Conservation (phyloP, 2,113 vertebrate species). For the Gadus chalcogrammus region DNA sequence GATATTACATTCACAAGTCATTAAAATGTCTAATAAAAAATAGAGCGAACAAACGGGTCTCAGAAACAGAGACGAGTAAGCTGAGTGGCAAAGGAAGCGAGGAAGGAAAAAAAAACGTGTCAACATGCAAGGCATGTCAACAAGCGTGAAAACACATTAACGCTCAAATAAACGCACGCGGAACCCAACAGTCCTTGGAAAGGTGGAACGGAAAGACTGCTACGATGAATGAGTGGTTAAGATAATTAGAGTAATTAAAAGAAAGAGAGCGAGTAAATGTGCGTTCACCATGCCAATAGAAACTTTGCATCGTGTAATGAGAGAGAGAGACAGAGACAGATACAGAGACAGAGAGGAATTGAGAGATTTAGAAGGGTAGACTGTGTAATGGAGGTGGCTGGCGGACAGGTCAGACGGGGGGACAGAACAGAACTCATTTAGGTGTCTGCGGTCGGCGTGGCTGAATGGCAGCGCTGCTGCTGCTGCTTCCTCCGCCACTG, state of each 20-base stretch:
- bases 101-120: conserved; percentile 7
- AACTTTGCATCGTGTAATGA: too few species aligned
- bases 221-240: conserved; percentile 5
- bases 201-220: conserved; percentile 13
- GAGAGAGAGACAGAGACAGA: not conserved
- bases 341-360: conserved; percentile 2
- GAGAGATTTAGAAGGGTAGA: conserved; percentile 28
- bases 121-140: not conserved
- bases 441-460: conserved; percentile 58
- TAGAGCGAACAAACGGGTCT: not conserved
- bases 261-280: not conserved
- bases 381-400: conserved; percentile 46
- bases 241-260: not conserved
- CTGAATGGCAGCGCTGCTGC: conserved; percentile 72
- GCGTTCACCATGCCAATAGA: not conserved
- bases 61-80: not conserved
- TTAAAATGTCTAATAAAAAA: too few species aligned
- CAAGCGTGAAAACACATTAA: too few species aligned
- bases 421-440: conserved; percentile 75
- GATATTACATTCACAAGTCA: too few species aligned
- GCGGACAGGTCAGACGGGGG: conserved; percentile 57
- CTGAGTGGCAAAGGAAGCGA: not conserved
- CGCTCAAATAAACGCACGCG: too few species aligned
- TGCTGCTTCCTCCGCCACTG: conserved; percentile 73
- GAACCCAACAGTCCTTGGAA: conserved; percentile 1